Evolutionary conservation across 1,140 invertebrate species (phyloP).

Genomic region (Sweltsa coloradensis): DNA sequence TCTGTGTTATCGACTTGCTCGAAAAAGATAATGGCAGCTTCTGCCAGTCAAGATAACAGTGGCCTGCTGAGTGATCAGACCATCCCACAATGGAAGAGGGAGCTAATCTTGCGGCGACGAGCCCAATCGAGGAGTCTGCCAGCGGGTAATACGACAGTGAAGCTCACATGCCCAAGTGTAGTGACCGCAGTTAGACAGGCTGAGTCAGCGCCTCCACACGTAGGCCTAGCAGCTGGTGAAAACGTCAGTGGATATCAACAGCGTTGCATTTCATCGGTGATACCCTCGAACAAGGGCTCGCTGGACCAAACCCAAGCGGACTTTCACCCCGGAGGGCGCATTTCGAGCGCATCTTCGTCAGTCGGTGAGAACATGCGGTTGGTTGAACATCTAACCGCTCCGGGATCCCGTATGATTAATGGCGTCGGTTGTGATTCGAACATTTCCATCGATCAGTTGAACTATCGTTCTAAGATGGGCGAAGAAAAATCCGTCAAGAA

Average conservation of each 20-base stretch:
- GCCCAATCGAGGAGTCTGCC: constrained; percentile 26
- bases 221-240: constrained; percentile 12
- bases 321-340: constrained; percentile 16
- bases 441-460: constrained; percentile 4
- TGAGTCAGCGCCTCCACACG: constrained; percentile 13
- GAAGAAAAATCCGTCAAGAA: constrained; percentile 14
- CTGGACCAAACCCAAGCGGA: constrained; percentile 17
- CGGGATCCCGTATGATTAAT: constrained; percentile 4
- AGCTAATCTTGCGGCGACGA: constrained; percentile 51
- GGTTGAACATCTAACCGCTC: constrained; percentile 8
- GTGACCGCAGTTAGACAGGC: constrained; percentile 9
- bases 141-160: constrained; percentile 25
- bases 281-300: constrained; percentile 16
- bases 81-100: constrained; percentile 59
- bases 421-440: constrained; percentile 11
- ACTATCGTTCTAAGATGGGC: constrained; percentile 13
- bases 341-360: constrained; percentile 5
- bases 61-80: constrained; percentile 22
- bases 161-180: constrained; percentile 18
- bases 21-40: constrained; percentile 5
- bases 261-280: constrained; percentile 12
- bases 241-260: constrained; percentile 30
- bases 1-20: too few relatives aligned
- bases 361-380: constrained; percentile 18
- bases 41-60: constrained; percentile 13